Evolutionary conservation across 2,113 vertebrate species (phyloP).

Genomic region (Gavia stellata): DNA sequence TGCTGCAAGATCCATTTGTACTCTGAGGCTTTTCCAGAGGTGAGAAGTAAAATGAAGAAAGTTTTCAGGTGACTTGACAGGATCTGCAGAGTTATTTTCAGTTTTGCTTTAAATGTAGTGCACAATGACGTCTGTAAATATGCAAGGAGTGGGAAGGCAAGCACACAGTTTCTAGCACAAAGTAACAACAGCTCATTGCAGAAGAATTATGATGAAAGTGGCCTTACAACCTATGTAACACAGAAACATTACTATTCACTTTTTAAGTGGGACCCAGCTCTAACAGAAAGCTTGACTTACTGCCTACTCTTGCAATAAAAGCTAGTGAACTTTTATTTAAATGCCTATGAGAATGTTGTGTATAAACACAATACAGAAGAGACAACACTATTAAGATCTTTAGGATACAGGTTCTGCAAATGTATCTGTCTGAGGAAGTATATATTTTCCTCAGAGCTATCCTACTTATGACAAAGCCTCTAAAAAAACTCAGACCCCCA

Average conservation of each 20-base stretch:
- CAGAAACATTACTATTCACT: background rate
- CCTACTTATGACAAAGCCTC: background rate
- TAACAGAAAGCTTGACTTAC: background rate
- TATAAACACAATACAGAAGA: background rate
- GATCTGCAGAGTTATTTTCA: background rate
- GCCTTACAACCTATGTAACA: background rate
- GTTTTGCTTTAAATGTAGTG: background rate
- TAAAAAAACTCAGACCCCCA: background rate
- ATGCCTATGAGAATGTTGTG: background rate
- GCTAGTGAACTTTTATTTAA: background rate
- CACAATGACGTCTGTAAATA: background rate
- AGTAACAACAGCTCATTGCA: background rate
- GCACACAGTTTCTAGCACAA: background rate
- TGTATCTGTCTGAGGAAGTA: background rate
- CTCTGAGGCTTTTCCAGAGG: slow-evolving; percentile 22
- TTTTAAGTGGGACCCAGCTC: background rate
- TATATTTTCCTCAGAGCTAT: background rate
- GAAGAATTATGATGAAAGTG: background rate
- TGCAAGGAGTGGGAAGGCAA: background rate
- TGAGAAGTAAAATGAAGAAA: background rate
- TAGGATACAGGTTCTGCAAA: background rate
- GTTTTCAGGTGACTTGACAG: slow-evolving; percentile 29
- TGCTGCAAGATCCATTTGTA: background rate
- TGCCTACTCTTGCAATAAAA: background rate
- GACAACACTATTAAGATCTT: background rate